These are phyloP conservation scores for Glyptemys insculpta DNA, from an alignment of 2,797 vertebrate genomes.

Conservation along the genomic window DNA sequence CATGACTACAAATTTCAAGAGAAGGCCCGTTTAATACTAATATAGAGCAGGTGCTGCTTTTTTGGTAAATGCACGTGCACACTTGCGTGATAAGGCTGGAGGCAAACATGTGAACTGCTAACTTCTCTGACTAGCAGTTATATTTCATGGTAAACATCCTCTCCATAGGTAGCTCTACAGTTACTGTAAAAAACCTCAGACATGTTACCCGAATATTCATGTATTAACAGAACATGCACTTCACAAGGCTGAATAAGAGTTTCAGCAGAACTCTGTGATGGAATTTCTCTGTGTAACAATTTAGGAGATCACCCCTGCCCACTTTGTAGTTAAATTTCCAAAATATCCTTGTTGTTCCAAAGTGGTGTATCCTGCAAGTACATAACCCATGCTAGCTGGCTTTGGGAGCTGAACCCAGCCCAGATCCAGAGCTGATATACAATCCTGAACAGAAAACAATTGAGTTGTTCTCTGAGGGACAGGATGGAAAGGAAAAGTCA, in stretches of 20 bases:
- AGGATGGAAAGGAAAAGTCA: conserved; percentile 46
- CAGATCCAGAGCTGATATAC: background rate
- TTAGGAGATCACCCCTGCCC: background rate
- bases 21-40: background rate
- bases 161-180: background rate
- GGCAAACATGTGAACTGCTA: background rate
- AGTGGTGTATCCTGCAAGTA: background rate
- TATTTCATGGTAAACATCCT: background rate
- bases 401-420: conserved; percentile 33
- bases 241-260: background rate
- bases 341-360: background rate
- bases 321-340: conserved; percentile 26
- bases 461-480: conserved; percentile 45
- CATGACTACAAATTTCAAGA: background rate
- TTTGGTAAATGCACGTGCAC: background rate
- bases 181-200: background rate
- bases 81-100: background rate
- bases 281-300: background rate
- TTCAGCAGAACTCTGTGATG: background rate
- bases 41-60: background rate
- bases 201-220: background rate
- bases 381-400: conserved; percentile 9
- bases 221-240: background rate
- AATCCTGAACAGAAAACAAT: conserved; percentile 35
- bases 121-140: background rate